Evolutionary conservation across 2,888 invertebrate species (phyloP), one percentile per base, ranked within the genome.

Genomic region (Acronicta alni): DNA sequence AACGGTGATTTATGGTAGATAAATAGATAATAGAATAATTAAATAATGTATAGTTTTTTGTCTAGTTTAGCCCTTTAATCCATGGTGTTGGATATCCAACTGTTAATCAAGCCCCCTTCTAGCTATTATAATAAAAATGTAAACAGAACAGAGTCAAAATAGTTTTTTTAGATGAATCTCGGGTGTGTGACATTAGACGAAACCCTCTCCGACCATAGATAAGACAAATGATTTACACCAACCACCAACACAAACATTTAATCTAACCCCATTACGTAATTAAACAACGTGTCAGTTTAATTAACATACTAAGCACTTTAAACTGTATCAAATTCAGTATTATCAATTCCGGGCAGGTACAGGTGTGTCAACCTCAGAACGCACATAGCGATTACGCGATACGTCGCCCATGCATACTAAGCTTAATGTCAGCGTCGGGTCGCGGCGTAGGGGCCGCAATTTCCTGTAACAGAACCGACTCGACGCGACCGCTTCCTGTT

Each of bases 381-480:
- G 70, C 58, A 67, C 59, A 62, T 60, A 65, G 60, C 57, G 74
- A 71, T 75, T 71, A 71, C 56, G 67, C 69, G 77, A 67, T 67
- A 64, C 35, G 60, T 65, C 56, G 68, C 23, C 61, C 60, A 66
- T 73, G 71, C 62, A 59, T 70, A 71, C 71, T 71, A 66, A 76
- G 71, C 66, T 69, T 57, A 56, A 62, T 73, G 73, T 69, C 73
- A 71, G 56, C 42, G 59, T 42, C 52, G 60, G 71, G 63, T 75
- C 66, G 73, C 44, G 43, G 57, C 38, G 52, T 53, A 59, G 76
- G 68, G 77, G 77, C 83, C 82, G 87, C 87, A 88, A 88, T 88
- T 88, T 88, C 88, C 88, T 85, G 85, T 75, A 77, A 82, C 72
- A 72, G 79, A 81, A 73, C 70, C 76, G 59, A 75, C 66, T 62